Conservation (phyloP, 2,113 vertebrate species). For the Rhinoptilus africanus region DNA sequence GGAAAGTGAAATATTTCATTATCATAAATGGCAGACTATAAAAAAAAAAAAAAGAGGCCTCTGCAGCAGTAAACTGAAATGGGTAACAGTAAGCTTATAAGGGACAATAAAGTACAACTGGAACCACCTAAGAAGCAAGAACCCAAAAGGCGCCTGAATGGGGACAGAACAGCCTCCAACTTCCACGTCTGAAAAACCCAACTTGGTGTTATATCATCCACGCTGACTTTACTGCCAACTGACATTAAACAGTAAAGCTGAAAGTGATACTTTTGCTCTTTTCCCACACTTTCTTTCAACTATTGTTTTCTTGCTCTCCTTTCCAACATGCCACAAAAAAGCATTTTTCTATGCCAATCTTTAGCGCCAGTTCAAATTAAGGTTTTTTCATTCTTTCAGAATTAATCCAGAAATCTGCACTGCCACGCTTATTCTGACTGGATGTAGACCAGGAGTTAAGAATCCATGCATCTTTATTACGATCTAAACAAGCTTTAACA, state of each 20-base stretch:
- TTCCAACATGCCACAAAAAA: background rate
- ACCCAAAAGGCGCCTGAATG: background rate
- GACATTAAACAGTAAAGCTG: constrained; percentile 1
- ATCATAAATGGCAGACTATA: constrained; percentile 26
- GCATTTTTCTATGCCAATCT: background rate
- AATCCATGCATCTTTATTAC: background rate
- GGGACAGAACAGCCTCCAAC: background rate
- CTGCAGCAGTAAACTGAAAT: background rate
- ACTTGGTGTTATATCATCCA: background rate
- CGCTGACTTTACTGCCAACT: background rate
- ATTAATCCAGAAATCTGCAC: background rate
- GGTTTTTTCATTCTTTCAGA: background rate
- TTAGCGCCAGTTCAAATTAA: constrained; percentile 7
- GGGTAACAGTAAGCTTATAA: background rate
- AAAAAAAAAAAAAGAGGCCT: background rate
- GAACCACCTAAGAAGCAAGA: background rate
- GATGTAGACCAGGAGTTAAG: background rate
- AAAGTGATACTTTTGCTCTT: constrained; percentile 34
- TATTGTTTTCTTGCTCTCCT: constrained; percentile 15
- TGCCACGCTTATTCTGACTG: background rate
- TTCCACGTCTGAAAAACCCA: background rate
- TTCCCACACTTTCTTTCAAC: background rate
- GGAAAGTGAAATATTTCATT: background rate
- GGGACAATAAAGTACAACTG: background rate
- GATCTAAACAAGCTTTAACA: background rate